Evolutionary conservation across 2,888 invertebrate species (phyloP).

Genomic region (Sarcophaga caerulescens): DNA sequence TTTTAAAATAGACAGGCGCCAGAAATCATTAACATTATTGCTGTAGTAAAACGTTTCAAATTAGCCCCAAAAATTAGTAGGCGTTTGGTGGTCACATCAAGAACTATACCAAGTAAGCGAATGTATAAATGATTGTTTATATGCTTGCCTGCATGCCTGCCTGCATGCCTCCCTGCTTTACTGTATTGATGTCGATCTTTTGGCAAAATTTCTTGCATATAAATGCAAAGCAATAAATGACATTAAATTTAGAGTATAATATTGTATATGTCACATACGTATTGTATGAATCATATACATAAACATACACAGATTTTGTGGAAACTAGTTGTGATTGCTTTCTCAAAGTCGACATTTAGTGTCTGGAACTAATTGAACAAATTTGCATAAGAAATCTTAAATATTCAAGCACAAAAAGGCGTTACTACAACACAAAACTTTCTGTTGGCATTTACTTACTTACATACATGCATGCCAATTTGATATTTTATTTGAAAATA

Average conservation of each 20-base stretch:
- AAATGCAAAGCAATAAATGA: conserved; percentile 57
- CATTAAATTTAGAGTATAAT: conserved; percentile 39
- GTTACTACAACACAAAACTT: conserved; percentile 59
- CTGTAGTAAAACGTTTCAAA: conserved; percentile 61
- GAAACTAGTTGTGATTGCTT: conserved; percentile 55
- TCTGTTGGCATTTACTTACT: conserved; percentile 52
- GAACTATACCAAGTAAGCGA: background rate
- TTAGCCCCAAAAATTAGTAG: conserved; percentile 55
- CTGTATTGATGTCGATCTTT: conserved; percentile 48
- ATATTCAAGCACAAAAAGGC: conserved; percentile 57
- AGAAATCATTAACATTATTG: conserved; percentile 67
- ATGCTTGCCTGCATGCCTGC: conserved; percentile 20
- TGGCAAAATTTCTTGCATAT: conserved; percentile 58
- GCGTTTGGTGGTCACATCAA: conserved; percentile 48
- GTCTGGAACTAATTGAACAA: conserved; percentile 68
- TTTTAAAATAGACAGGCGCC: conserved; percentile 64
- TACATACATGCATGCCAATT: conserved; percentile 37
- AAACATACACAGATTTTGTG: background rate
- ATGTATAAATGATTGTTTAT: background rate
- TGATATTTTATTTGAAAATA: conserved; percentile 38
- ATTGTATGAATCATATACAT: background rate
- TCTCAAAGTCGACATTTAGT: conserved; percentile 64
- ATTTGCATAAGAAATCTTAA: conserved; percentile 65
- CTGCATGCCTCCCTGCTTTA: background rate
- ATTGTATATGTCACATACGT: background rate